phyloP scores from a whole-genome alignment of 2,113 vertebrate genomes.

The Corythaixoides concolor region DNA sequence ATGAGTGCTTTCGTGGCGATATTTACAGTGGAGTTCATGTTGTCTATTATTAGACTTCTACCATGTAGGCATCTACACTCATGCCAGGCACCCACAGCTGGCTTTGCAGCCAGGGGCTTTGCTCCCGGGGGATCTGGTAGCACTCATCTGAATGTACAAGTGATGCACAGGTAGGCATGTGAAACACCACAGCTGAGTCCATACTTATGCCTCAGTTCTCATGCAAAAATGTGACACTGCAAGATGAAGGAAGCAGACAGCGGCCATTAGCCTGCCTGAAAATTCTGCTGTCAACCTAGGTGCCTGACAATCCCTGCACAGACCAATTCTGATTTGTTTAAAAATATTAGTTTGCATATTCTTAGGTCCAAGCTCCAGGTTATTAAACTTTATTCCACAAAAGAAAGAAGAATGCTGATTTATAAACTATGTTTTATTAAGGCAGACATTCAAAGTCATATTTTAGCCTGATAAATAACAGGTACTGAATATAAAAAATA shows the following conservation, averaged over 20 bases:
- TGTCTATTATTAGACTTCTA: not conserved
- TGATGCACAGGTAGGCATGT: not conserved
- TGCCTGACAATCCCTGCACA: not conserved
- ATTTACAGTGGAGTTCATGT: not conserved
- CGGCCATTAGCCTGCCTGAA: not conserved
- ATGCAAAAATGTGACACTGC: rapidly evolving
- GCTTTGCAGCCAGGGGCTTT: not conserved
- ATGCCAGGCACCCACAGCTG: not conserved
- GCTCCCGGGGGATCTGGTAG: not conserved
- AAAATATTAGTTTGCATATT: not conserved
- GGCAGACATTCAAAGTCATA: not conserved
- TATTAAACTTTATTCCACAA: not conserved
- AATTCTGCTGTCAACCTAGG: rapidly evolving
- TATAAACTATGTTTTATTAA: not conserved
- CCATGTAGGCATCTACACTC: not conserved
- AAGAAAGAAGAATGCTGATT: not conserved
- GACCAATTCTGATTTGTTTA: not conserved
- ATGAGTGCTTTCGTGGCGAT: not conserved
- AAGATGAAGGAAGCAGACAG: not conserved
- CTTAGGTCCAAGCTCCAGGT: not conserved
- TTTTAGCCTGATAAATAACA: not conserved
- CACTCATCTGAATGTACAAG: not conserved
- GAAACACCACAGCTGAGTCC: not conserved
- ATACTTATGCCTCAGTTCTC: not conserved
- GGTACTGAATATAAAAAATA: not conserved